Evolutionary conservation across 2,888 invertebrate genomes (phyloP), one percentile per base, ranked within the genome.

Genomic region (Lasioglossum villosulum): DNA sequence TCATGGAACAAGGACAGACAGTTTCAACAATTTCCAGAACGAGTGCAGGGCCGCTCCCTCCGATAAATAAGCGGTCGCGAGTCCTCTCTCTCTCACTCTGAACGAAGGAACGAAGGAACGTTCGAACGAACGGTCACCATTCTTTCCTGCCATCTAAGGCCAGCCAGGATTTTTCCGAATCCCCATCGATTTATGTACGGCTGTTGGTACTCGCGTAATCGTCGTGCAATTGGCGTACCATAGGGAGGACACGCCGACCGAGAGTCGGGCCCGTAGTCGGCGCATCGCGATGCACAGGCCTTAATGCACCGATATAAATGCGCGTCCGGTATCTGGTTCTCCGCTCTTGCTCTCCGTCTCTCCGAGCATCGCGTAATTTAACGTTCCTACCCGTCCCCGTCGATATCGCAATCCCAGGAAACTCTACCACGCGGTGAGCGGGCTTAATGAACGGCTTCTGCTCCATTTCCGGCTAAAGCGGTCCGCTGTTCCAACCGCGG

Each of bases 281-380:
- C 52, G 89, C 88, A 89, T 90, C 90, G 86, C 84, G 87, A 87
- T 87, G 87, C 85, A 80, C 80, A 66, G 86, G 83, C 88, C 37
- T 82, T 92, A 91, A 92, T 92, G 90, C 89, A 84, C 86, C 90
- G 90, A 92, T 92, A 91, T 92, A 92, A 92, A 92, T 92, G 92
- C 91, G 87, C 90, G 88, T 90, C 89, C 90, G 87, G 91, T 91
- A 90, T 91, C 89, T 89, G 85, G 86, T 90, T 90, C 86, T 90
- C 84, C 82, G 77, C 86, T 79, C 81, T 75, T 39, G 70, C 80
- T 84, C 84, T 79, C 83, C 78, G 77, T 76, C 82, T 70, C 70
- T 37, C 52, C 82, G 82, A 63, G 84, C 86, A 76, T 84, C 84
- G 84, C 89, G 90, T 91, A 88, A 91, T 91, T 90, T 88, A 90